Evolutionary conservation across 2,113 vertebrate species (phyloP).

Genomic region (Periophthalmus modestus): DNA sequence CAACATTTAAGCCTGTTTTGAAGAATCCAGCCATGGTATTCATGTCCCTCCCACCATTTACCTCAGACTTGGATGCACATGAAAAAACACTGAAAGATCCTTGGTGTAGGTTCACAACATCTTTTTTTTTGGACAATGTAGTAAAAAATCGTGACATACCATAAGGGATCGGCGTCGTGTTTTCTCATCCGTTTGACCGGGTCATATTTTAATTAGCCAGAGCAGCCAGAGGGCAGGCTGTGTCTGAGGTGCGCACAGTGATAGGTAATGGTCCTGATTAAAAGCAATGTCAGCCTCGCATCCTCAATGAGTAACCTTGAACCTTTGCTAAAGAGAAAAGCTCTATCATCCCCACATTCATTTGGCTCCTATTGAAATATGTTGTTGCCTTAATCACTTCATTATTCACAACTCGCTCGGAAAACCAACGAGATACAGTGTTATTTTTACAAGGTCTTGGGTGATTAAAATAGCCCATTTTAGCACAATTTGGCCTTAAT

Average conservation of each 20-base stretch:
- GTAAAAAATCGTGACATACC: background rate
- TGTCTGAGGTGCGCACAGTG: conserved; percentile 20
- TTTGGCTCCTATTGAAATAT: conserved; percentile 35
- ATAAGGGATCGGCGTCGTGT: background rate
- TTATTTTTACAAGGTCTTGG: conserved; percentile 12
- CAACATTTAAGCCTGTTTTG: background rate
- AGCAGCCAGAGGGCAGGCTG: conserved; percentile 32
- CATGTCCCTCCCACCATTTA: background rate
- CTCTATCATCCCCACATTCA: conserved; percentile 34
- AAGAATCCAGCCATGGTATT: background rate
- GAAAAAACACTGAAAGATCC: background rate
- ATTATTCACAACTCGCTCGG: conserved; percentile 31
- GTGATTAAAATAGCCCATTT: background rate
- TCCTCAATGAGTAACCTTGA: conserved; percentile 39
- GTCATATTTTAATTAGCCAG: conserved; percentile 28
- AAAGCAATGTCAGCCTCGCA: conserved; percentile 24
- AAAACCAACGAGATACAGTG: conserved; percentile 15
- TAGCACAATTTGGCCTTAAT: background rate
- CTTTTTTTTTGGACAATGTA: background rate
- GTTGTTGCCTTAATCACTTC: conserved; percentile 44
- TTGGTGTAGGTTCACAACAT: background rate
- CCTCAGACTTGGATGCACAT: background rate
- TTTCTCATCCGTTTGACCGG: conserved; percentile 16
- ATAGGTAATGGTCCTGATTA: conserved; percentile 40
- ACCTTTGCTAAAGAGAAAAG: conserved; percentile 23